These are phyloP conservation scores for Ammodramus savannarum DNA, from an alignment of 2,113 vertebrate species.

Conservation along the genomic window DNA sequence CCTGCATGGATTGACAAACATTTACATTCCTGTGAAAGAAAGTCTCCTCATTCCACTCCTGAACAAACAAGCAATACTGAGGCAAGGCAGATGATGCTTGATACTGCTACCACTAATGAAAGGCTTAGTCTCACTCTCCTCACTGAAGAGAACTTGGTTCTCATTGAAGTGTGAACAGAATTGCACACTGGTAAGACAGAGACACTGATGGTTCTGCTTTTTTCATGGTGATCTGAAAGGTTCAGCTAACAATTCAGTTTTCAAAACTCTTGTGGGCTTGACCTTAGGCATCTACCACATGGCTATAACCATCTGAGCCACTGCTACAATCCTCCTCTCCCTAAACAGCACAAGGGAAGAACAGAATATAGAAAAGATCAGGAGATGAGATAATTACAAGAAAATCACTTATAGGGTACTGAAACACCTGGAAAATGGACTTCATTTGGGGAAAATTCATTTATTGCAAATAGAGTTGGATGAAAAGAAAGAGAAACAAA, in stretches of 20 bases:
- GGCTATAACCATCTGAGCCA: neutral
- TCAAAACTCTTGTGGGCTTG: neutral
- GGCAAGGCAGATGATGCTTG: neutral
- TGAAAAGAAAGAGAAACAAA: neutral
- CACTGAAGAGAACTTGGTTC: too few relatives aligned
- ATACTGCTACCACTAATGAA: neutral
- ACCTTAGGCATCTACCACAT: neutral
- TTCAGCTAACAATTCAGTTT: neutral
- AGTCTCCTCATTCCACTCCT: neutral
- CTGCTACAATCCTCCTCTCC: neutral
- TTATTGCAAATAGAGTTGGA: neutral
- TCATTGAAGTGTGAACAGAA: neutral
- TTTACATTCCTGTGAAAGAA: neutral
- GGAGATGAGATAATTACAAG: neutral
- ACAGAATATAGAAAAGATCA: neutral
- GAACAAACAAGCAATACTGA: neutral
- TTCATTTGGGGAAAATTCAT: neutral
- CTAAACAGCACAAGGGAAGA: neutral
- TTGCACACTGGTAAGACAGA: neutral
- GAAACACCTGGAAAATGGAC: accelerated
- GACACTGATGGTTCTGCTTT: neutral
- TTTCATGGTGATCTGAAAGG: neutral
- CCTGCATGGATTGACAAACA: neutral
- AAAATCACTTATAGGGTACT: neutral
- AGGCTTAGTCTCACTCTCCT: neutral